Evolutionary conservation across 2,888 invertebrate genomes (phyloP), one percentile per base, ranked within the genome.

Genomic region (Zygaena filipendulae): DNA sequence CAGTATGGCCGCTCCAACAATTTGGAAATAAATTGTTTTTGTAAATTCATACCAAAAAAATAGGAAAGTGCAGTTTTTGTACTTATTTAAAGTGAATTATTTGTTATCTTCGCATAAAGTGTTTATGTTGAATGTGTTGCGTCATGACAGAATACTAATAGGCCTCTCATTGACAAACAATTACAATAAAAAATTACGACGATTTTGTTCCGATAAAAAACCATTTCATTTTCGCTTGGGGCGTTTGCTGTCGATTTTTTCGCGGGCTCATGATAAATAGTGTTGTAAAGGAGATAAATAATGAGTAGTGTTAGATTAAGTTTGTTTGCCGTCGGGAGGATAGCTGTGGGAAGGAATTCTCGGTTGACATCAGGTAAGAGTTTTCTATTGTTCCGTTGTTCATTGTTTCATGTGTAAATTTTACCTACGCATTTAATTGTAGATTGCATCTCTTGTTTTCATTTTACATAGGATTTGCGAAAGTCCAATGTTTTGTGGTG

Each of bases 91-190:
- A 53, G 43, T 59, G 31, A 34, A 26, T 58, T 47, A n/a, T n/a
- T n/a, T n/a, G n/a, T 58, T 56, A 49, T 54, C 57, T 60, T 50
- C 52, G 49, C 56, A 45, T 38, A 52, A 47, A 55, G 66, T 70
- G 70, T 69, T 71, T 60, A 62, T 68, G 64, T 67, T 70, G 60
- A 71, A 74, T 72, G 74, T 77, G 77, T 80, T 80, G 80, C 79
- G 79, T 80, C 80, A 80, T 79, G 79, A 72, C 69, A 71, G 64
- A 70, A 63, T n/a, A n/a, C n/a, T n/a, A n/a, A n/a, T 49, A 52
- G 49, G 62, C 66, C 72, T 71, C 74, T 75, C 71, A 64, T 75
- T 77, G 75, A 75, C 75, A 79, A 77, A 74, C 63, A 79, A 74
- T 71, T 72, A 74, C 67, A 74, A 71, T 69, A 75, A 71, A 71